Conservation (phyloP, 2,797 vertebrate species). For the Enteromius argenteus region DNA sequence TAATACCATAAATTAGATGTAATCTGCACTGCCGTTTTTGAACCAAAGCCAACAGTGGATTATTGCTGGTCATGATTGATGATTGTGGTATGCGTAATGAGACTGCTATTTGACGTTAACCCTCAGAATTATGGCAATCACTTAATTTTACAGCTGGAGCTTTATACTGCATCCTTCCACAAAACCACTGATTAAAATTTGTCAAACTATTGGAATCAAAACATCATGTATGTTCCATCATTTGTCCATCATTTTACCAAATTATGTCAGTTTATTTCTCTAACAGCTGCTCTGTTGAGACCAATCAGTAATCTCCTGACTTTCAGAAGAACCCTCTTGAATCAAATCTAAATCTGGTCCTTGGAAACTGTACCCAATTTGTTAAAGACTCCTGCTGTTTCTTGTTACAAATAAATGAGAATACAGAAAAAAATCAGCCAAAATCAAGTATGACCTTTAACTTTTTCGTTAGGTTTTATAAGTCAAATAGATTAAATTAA, state of each 20-base stretch:
- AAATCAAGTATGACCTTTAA: slow-evolving; percentile 6
- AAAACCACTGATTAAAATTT: slow-evolving; percentile 11
- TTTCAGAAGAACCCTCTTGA: slow-evolving; percentile 26
- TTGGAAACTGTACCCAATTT: slow-evolving; percentile 27
- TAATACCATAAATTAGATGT: slow-evolving; percentile 29
- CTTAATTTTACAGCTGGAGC: slow-evolving; percentile 44
- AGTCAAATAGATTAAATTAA: slow-evolving; percentile 19
- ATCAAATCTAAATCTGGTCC: slow-evolving; percentile 15
- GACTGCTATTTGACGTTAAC: slow-evolving; percentile 23
- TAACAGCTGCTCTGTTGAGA: slow-evolving; percentile 44
- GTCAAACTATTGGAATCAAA: slow-evolving; percentile 1
- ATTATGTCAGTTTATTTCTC: slow-evolving; percentile 28
- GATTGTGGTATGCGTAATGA: slow-evolving; percentile 22
- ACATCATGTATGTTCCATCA: slow-evolving; percentile 14
- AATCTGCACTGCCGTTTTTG: slow-evolving; percentile 20
- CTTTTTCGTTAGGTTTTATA: not conserved
- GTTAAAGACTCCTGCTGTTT: slow-evolving; percentile 26
- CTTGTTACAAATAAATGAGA: slow-evolving; percentile 2
- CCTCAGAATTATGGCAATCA: slow-evolving; percentile 19
- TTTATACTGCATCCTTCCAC: slow-evolving; percentile 27
- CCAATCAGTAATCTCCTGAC: slow-evolving; percentile 31
- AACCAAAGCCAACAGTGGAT: slow-evolving; percentile 29
- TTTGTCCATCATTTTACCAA: slow-evolving; percentile 35
- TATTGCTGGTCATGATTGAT: slow-evolving; percentile 32
- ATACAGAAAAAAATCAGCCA: not conserved